phyloP scores from a whole-genome alignment of 1,140 invertebrate genomes.

The Drosophila kikkawai region DNA sequence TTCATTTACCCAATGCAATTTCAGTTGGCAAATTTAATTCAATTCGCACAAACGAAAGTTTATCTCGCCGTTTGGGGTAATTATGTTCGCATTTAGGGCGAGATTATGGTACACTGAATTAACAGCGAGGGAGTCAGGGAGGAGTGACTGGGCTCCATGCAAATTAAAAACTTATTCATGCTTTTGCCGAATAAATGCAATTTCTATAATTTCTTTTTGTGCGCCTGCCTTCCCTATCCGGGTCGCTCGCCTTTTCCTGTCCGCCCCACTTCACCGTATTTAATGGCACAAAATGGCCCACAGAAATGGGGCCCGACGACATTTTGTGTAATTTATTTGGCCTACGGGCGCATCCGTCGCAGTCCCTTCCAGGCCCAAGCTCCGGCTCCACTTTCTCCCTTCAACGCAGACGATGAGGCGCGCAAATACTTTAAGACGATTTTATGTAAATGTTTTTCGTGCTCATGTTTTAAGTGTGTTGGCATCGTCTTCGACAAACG shows the following conservation, averaged over 20 bases:
- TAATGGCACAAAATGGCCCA: constrained; percentile 79
- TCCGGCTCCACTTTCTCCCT: neutral
- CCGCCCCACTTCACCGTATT: constrained; percentile 50
- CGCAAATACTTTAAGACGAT: constrained; percentile 82
- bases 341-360: constrained; percentile 63
- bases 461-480: constrained; percentile 83
- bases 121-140: constrained; percentile 19
- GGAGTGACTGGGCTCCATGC: constrained; percentile 7
- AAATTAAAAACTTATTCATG: constrained; percentile 72
- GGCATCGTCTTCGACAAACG: constrained; percentile 53
- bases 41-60: constrained; percentile 54
- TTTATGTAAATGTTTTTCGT: constrained; percentile 83
- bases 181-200: constrained; percentile 58
- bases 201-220: constrained; percentile 53
- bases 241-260: constrained; percentile 20
- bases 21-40: constrained; percentile 70
- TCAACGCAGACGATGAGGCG: constrained; percentile 66
- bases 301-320: constrained; percentile 70
- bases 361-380: constrained; percentile 25
- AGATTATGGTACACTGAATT: constrained; percentile 46
- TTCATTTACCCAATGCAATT: constrained; percentile 75
- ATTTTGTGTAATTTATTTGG: constrained; percentile 81
- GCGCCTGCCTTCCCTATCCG: neutral
- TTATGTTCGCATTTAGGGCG: constrained; percentile 63
- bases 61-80: constrained; percentile 55